Percentiles rank a stretch among this genome's conserved stretches.
phyloP scores from a whole-genome alignment of 2,113 vertebrate species.

The Willisornis vidua region DNA sequence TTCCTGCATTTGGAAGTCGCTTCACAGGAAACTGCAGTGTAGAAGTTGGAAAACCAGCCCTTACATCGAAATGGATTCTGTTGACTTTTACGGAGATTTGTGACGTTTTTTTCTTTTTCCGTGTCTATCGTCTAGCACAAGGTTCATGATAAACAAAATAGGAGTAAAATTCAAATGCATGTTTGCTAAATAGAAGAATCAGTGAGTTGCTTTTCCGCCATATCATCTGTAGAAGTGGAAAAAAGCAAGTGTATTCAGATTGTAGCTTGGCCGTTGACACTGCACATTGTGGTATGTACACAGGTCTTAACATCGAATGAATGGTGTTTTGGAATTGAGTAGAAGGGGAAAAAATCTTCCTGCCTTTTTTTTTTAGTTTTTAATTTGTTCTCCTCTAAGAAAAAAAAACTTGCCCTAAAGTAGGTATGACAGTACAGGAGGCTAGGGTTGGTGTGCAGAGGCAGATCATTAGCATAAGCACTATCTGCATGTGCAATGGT shows the following conservation, averaged over 20 bases:
- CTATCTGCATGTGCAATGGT: not conserved
- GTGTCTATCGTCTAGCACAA: not conserved
- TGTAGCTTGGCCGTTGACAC: not conserved
- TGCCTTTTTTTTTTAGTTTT: not conserved
- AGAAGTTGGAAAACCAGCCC: not conserved
- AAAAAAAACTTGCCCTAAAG: not conserved
- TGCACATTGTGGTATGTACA: rapidly evolving
- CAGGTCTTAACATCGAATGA: not conserved
- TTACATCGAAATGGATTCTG: not conserved
- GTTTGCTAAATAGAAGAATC: not conserved
- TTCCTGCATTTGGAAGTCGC: not conserved
- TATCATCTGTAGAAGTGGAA: not conserved
- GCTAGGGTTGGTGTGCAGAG: not conserved
- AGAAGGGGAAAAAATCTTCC: not conserved
- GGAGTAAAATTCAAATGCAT: not conserved
- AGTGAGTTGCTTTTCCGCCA: not conserved
- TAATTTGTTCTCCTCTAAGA: not conserved
- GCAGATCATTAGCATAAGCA: not conserved
- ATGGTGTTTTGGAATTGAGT: not conserved
- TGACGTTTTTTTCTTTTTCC: not conserved
- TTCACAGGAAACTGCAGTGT: not conserved
- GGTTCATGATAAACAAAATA: not conserved
- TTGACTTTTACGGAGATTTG: not conserved
- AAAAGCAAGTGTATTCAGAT: rapidly evolving
- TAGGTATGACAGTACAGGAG: not conserved